phyloP scores from a whole-genome alignment of 2,888 invertebrate species.

The Miltochrista miniata region DNA sequence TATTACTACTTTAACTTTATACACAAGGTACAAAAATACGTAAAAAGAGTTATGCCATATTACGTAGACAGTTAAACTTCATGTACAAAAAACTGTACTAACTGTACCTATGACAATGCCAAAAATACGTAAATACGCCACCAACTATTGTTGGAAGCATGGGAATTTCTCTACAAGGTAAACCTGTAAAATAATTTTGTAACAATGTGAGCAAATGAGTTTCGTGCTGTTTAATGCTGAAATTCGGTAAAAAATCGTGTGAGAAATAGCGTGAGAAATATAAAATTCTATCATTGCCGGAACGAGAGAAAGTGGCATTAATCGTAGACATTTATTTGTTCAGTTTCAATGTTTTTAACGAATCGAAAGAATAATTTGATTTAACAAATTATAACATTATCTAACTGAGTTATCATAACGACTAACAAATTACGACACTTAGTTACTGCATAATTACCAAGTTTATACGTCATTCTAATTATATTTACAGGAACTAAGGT shows the following conservation, averaged over 20 bases:
- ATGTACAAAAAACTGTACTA: no score
- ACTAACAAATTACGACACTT: not conserved
- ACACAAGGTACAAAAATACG: no score
- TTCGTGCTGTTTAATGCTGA: no score
- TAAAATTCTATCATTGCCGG: conserved; percentile 15
- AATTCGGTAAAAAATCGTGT: conserved; percentile 29
- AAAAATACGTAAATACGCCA: no score
- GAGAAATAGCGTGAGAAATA: conserved; percentile 38
- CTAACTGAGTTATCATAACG: conserved; percentile 47
- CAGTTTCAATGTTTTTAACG: not conserved
- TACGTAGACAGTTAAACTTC: no score
- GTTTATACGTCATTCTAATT: not conserved
- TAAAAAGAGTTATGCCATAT: no score
- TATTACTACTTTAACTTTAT: no score
- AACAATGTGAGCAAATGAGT: conserved; percentile 33
- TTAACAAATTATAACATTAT: not conserved
- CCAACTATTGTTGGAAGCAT: no score
- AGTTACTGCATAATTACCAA: not conserved
- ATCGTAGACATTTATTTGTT: conserved; percentile 13
- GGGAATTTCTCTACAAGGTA: not conserved
- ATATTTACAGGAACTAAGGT: not conserved
- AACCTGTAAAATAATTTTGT: conserved; percentile 20
- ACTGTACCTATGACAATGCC: no score
- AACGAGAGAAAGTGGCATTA: conserved; percentile 21
- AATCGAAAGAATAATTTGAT: conserved; percentile 10